Evolutionary conservation across 2,113 vertebrate species (phyloP), one percentile per base, ranked within the genome.

Genomic region (Colaptes auratus): DNA sequence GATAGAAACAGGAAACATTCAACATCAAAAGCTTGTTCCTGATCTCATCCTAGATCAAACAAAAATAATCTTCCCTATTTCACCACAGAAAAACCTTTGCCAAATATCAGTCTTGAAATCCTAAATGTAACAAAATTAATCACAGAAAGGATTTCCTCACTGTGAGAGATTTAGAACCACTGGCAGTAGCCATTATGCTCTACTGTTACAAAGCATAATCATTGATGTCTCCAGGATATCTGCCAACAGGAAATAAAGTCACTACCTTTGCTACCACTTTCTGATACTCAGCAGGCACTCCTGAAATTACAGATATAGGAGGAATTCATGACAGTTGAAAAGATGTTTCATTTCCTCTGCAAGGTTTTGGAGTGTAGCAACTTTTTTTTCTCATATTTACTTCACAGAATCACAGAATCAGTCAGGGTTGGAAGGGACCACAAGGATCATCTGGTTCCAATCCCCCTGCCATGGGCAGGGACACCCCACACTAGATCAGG

Each of bases 291-390:
- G 46, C 36, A 80, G 73, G 19, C 11, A 30, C 53, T 59, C 28
- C 42, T 71, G 39, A 92, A 87, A 78, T 81, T 75, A 94, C 71
- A 86, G 36, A 33, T 31, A 4, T 13, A 63, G 42, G 20, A 74
- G 15, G 18, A 66, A 53, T 16, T 17, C 50, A 77, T 56, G 44
- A 42, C 24, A 71, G 21, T 48, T 82, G 21, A 73, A 23, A 27
- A 28, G 52, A 91, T 74, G 92, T 87, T 90, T 82, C 35, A 89
- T 80, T 89, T 89, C 48, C 28, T 82, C 31, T 82, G 31, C 46
- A 5, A 1, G 7, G 19, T 46, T 89, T 85, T 46, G 21, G 6
- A 19, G 55, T 8, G 2, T 27, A 60, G 46, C 9, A 92, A 59
- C 50, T 36, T 89, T 14, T 14, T 71, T 28, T 85, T 14, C 59